Percentiles rank a stretch among this genome's conserved stretches.
Evolutionary conservation across 92 coral and sea anemone genomes (phyloP).

Genomic region (Heteractis magnifica): DNA sequence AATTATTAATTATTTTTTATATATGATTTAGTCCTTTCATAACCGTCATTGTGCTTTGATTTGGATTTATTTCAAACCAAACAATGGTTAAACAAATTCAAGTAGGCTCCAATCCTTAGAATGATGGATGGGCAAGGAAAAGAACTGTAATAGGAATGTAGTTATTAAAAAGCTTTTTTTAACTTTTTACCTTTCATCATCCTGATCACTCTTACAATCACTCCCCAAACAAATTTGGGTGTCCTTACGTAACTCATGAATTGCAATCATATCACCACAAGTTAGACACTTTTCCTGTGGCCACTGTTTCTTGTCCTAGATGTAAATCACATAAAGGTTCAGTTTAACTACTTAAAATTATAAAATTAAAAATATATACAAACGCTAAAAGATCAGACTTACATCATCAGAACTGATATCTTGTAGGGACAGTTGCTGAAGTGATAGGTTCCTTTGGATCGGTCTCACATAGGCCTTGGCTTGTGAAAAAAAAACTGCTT

Average conservation of each 20-base stretch:
- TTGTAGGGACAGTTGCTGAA: background rate
- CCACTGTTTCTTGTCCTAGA: background rate
- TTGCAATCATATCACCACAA: background rate
- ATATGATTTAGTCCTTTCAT: no score
- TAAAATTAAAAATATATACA: background rate
- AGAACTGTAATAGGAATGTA: no score
- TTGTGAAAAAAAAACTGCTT: constrained; percentile 32
- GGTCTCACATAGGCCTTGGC: constrained; percentile 50
- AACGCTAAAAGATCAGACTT: no score
- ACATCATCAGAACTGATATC: constrained; percentile 8
- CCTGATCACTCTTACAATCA: background rate
- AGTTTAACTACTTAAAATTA: background rate
- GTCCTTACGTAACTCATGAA: background rate
- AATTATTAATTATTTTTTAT: no score
- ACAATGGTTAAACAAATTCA: no score
- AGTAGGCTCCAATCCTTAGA: no score
- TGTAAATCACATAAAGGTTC: background rate
- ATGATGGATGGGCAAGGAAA: no score
- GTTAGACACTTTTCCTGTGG: background rate
- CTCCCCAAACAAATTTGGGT: background rate
- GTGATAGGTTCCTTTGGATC: constrained; percentile 19
- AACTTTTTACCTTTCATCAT: background rate
- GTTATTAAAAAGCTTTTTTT: no score
- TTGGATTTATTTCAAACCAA: no score
- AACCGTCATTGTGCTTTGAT: no score